phyloP scores from a whole-genome alignment of 2,888 invertebrate genomes.

The Lacanobia wlatinum region DNA sequence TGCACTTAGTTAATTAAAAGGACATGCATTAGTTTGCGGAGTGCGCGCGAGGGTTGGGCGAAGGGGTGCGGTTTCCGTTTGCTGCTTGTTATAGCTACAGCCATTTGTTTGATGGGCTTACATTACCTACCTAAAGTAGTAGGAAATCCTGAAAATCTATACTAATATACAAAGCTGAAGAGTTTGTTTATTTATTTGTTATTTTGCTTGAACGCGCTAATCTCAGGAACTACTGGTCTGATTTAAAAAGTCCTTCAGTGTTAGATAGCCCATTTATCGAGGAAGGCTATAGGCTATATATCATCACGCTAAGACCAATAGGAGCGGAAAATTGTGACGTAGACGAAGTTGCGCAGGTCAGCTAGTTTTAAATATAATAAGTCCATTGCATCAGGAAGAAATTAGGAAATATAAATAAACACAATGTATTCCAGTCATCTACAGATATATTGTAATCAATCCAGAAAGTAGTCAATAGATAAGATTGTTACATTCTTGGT shows the following conservation, averaged over 20 bases:
- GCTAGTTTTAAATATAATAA: background rate
- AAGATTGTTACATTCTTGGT: slow-evolving; percentile 47
- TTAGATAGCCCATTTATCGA: too few relatives aligned
- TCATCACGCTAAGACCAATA: too few relatives aligned
- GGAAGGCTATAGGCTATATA: too few relatives aligned
- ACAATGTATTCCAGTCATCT: slow-evolving; percentile 17
- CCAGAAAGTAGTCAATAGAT: slow-evolving; percentile 55
- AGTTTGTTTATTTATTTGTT: too few relatives aligned
- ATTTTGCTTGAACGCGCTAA: too few relatives aligned
- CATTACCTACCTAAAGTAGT: background rate
- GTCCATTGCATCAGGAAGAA: background rate
- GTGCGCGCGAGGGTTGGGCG: slow-evolving; percentile 37
- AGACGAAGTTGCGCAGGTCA: too few relatives aligned
- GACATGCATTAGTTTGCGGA: slow-evolving; percentile 41
- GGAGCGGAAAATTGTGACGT: too few relatives aligned
- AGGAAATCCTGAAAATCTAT: too few relatives aligned
- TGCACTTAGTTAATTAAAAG: slow-evolving; percentile 55
- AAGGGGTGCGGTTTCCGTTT: slow-evolving; percentile 44
- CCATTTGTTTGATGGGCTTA: slow-evolving; percentile 1
- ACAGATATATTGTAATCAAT: slow-evolving; percentile 41
- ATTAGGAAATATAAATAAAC: slow-evolving; percentile 33
- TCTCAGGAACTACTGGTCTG: too few relatives aligned
- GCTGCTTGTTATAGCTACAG: slow-evolving; percentile 9
- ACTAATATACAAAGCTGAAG: too few relatives aligned
- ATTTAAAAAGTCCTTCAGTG: too few relatives aligned